Evolutionary conservation across 2,797 vertebrate species (phyloP).

Genomic region (Zalophus californianus): DNA sequence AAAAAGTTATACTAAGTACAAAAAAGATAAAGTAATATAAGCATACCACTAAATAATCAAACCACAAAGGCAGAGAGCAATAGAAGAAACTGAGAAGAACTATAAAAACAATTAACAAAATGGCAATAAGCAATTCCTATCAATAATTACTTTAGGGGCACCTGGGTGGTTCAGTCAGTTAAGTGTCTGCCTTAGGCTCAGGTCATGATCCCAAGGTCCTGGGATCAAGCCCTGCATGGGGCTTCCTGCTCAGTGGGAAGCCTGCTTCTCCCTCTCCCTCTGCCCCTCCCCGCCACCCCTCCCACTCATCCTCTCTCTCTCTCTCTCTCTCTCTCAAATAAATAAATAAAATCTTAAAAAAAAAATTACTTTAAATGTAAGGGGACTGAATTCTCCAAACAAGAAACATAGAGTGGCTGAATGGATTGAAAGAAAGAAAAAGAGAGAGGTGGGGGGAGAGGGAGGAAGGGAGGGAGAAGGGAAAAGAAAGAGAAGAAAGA

Average conservation of each 20-base stretch:
- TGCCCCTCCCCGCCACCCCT: not conserved
- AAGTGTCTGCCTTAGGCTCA: not conserved
- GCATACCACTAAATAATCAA: not conserved
- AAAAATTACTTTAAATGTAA: not conserved
- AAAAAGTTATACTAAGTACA: not conserved
- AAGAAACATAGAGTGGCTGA: not conserved
- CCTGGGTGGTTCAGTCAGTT: not conserved
- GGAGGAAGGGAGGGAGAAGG: not conserved
- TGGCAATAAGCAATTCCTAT: not conserved
- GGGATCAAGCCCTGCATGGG: not conserved
- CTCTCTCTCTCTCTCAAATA: not conserved
- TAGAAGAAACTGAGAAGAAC: not conserved
- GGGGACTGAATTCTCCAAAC: not conserved
- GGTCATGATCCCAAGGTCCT: not conserved
- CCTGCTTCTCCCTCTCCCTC: not conserved
- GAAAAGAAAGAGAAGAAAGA: not conserved
- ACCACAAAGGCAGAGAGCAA: not conserved
- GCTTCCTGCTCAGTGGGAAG: not conserved
- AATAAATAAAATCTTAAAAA: not conserved
- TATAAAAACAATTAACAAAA: not conserved
- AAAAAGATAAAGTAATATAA: not conserved
- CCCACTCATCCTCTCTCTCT: not conserved
- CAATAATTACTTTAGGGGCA: not conserved
- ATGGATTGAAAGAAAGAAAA: not conserved
- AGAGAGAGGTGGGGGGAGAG: not conserved